A percentile compares a stretch with the other conserved stretches of the same genome.
Evolutionary conservation across 2,888 invertebrate species (phyloP).

Genomic region (Coelinius sp.): DNA sequence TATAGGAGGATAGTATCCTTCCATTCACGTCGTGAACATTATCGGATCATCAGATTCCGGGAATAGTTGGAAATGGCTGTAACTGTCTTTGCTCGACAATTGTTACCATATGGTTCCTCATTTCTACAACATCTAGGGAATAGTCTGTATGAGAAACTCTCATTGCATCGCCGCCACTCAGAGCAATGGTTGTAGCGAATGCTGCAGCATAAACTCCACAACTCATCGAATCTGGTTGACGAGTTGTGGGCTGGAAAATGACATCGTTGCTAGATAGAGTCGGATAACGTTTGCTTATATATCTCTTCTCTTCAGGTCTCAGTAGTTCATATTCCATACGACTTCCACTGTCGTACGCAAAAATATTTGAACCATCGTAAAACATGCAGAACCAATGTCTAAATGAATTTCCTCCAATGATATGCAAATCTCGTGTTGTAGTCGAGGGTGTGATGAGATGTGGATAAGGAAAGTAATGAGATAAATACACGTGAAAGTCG

Average conservation of each 20-base stretch:
- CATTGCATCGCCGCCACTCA: neutral
- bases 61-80: neutral
- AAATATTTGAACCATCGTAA: slow-evolving; percentile 6
- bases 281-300: slow-evolving; percentile 4
- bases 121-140: neutral
- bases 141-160: neutral
- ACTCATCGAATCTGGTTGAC: slow-evolving; percentile 23
- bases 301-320: slow-evolving; percentile 7
- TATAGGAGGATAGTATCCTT: too few species aligned
- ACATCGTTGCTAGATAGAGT: neutral
- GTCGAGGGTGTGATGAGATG: neutral
- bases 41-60: too few species aligned
- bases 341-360: slow-evolving; percentile 28
- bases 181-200: slow-evolving; percentile 29
- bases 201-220: slow-evolving; percentile 31
- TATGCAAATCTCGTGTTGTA: neutral
- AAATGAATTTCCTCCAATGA: neutral
- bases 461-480: neutral
- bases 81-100: neutral
- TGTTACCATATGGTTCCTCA: slow-evolving; percentile 10
- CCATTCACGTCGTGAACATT: too few species aligned
- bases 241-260: neutral
- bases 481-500: neutral
- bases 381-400: slow-evolving; percentile 22
- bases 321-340: neutral